Conservation (phyloP, 1,140 invertebrate species). For the Papilio machaon region DNA sequence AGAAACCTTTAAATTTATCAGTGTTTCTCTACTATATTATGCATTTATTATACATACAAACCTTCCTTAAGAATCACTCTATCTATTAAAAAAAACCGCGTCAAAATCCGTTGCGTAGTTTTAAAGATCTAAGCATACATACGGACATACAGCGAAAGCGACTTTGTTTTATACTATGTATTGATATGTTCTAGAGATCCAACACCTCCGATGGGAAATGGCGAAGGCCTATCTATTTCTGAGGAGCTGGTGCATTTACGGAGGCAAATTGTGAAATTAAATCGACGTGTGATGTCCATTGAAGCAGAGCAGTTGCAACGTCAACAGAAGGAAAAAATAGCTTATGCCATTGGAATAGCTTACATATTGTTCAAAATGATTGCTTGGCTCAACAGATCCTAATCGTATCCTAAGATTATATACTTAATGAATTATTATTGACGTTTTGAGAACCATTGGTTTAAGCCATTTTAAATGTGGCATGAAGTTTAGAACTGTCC, state of each 20-base stretch:
- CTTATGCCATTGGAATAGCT: slow-evolving; percentile 90
- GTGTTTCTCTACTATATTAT: no score
- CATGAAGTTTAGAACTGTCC: slow-evolving; percentile 47
- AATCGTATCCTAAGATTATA: slow-evolving; percentile 73
- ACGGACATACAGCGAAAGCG: no score
- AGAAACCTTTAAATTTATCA: no score
- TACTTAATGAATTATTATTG: slow-evolving; percentile 65
- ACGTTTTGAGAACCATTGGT: slow-evolving; percentile 59
- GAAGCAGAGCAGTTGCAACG: slow-evolving; percentile 91
- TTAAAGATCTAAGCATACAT: no score
- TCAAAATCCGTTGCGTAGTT: no score
- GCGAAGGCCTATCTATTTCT: slow-evolving; percentile 86
- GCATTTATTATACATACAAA: no score
- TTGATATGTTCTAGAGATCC: slow-evolving; percentile 83
- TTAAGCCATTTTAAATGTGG: slow-evolving; percentile 48
- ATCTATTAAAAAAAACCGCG: no score
- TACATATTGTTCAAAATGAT: slow-evolving; percentile 93
- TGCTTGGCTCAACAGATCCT: slow-evolving; percentile 90
- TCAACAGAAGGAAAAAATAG: slow-evolving; percentile 91
- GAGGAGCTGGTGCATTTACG: slow-evolving; percentile 92
- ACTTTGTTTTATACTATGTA: no score
- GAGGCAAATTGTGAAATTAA: slow-evolving; percentile 91
- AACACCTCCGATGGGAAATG: slow-evolving; percentile 84
- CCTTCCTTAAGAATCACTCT: no score
- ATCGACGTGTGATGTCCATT: slow-evolving; percentile 91